These are phyloP conservation scores for Teleogryllus oceanicus DNA, from an alignment of 2,888 invertebrate genomes.

Conservation along the genomic window DNA sequence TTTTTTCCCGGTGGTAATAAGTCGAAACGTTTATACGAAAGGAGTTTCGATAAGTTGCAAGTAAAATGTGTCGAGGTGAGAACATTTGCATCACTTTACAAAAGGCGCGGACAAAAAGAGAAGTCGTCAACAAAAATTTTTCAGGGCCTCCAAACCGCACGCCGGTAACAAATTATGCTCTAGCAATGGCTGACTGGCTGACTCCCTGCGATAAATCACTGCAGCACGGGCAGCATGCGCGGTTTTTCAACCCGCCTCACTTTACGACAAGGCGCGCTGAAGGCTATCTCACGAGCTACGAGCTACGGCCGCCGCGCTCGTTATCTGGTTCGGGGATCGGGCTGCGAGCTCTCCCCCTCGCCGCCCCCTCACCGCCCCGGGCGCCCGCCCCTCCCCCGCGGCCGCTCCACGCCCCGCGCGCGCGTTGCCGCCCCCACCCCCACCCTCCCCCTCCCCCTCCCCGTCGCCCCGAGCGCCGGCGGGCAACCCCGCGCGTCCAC, in stretches of 20 bases:
- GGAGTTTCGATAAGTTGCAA: not conserved
- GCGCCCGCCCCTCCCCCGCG: no score
- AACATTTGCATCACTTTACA: not conserved
- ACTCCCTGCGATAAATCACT: slow-evolving; percentile 11
- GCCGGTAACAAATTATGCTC: slow-evolving; percentile 1
- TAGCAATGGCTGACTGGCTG: slow-evolving; percentile 9
- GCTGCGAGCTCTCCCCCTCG: not conserved
- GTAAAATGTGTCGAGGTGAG: not conserved
- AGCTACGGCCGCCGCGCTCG: not conserved
- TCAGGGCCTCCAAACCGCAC: slow-evolving; percentile 6
- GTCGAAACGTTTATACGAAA: slow-evolving; percentile 10
- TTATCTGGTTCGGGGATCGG: slow-evolving; percentile 1
- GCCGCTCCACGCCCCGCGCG: no score
- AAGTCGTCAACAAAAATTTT: slow-evolving; percentile 9
- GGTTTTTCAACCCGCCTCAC: slow-evolving; percentile 9
- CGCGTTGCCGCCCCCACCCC: no score
- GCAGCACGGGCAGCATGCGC: not conserved
- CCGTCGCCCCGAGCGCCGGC: no score
- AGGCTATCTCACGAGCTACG: slow-evolving; percentile 11
- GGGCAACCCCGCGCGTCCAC: no score
- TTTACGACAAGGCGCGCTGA: slow-evolving; percentile 10
- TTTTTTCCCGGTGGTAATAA: not conserved
- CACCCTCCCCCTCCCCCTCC: no score
- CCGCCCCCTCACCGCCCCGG: not conserved
- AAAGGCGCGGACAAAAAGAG: not conserved